phyloP scores from a whole-genome alignment of 2,888 invertebrate species.

The Zygogramma bicolorata region DNA sequence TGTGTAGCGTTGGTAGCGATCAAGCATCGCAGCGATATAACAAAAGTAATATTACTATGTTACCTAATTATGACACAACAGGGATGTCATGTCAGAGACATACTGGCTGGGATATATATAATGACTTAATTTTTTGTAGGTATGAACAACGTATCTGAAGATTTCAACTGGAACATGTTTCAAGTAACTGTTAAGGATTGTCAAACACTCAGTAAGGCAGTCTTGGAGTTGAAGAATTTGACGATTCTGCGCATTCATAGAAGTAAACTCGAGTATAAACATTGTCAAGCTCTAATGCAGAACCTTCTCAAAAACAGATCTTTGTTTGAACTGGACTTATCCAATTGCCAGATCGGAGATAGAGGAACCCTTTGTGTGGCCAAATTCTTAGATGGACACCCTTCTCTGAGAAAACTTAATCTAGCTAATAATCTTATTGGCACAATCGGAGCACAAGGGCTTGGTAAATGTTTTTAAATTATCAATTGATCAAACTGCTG shows the following conservation, averaged over 20 bases:
- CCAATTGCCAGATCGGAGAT: slow-evolving; percentile 75
- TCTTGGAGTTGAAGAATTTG: slow-evolving; percentile 65
- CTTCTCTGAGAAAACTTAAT: slow-evolving; percentile 67
- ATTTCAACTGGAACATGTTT: slow-evolving; percentile 73
- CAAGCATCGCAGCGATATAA: no score
- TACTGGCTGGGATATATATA: no score
- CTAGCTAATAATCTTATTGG: slow-evolving; percentile 66
- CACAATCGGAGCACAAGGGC: slow-evolving; percentile 58
- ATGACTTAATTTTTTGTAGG: slow-evolving; percentile 35
- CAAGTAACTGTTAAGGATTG: slow-evolving; percentile 73
- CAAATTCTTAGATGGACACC: slow-evolving; percentile 69
- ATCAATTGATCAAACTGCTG: no score
- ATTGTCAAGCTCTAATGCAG: slow-evolving; percentile 72
- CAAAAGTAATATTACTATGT: no score
- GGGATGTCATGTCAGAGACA: no score
- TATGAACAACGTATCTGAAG: slow-evolving; percentile 68
- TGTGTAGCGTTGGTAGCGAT: no score
- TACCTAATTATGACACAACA: no score
- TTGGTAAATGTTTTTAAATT: slow-evolving; percentile 50
- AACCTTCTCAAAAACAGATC: slow-evolving; percentile 52
- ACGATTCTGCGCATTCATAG: slow-evolving; percentile 71
- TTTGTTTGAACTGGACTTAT: slow-evolving; percentile 74
- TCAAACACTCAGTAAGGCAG: slow-evolving; percentile 68
- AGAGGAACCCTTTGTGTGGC: slow-evolving; percentile 75
- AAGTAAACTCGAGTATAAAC: slow-evolving; percentile 72